Evolutionary conservation across 2,888 invertebrate species (phyloP).

Genomic region (Piscicola geometra): DNA sequence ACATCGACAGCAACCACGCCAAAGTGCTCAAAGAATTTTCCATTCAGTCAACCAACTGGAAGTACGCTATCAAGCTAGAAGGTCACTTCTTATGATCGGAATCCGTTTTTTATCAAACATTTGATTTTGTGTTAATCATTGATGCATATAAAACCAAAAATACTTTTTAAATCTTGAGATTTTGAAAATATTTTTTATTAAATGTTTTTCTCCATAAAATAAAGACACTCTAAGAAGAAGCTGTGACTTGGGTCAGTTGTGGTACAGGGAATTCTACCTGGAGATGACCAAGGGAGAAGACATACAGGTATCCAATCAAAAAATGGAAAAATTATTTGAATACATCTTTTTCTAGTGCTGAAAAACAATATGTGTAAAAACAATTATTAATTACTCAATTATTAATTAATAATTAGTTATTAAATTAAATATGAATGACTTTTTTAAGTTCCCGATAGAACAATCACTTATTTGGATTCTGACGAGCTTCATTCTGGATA

Average conservation of each 20-base stretch:
- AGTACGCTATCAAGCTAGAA: slow-evolving; percentile 42
- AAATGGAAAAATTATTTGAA: too few relatives aligned
- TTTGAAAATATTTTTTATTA: too few relatives aligned
- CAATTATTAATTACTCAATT: not conserved
- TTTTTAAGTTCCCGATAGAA: slow-evolving; percentile 45
- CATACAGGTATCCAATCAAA: slow-evolving; percentile 45
- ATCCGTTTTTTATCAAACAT: too few relatives aligned
- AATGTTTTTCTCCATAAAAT: too few relatives aligned
- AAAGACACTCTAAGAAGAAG: slow-evolving; percentile 41
- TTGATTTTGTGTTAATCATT: too few relatives aligned
- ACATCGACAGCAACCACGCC: slow-evolving; percentile 42
- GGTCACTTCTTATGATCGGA: slow-evolving; percentile 28
- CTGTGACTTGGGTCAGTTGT: slow-evolving; percentile 45
- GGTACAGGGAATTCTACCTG: slow-evolving; percentile 46
- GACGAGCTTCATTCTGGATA: slow-evolving; percentile 44
- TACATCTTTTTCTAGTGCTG: too few relatives aligned
- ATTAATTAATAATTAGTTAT: not conserved
- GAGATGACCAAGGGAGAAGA: slow-evolving; percentile 45
- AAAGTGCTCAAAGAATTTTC: slow-evolving; percentile 44
- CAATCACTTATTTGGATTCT: slow-evolving; percentile 47
- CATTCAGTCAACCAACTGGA: slow-evolving; percentile 41
- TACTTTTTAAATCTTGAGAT: too few relatives aligned
- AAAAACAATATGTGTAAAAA: not conserved
- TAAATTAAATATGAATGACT: not conserved
- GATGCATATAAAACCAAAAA: too few relatives aligned